Conservation (phyloP, 1,140 invertebrate species). For the Cydia strobilella region DNA sequence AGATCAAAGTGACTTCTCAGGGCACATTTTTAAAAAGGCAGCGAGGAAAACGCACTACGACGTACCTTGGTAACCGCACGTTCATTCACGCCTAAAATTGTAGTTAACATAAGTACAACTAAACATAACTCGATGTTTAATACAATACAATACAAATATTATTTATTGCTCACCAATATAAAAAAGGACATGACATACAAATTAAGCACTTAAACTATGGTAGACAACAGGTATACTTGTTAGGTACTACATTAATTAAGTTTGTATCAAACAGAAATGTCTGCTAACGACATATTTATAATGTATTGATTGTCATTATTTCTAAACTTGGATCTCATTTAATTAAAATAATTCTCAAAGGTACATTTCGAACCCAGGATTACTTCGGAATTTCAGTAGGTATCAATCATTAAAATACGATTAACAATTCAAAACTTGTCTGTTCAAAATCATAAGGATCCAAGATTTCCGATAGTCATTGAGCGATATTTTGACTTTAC, state of each 20-base stretch:
- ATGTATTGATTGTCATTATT: neutral
- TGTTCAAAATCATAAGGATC: conserved; percentile 9
- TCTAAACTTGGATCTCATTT: neutral
- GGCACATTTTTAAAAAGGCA: too few species aligned
- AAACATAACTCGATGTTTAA: too few species aligned
- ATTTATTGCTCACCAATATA: too few species aligned
- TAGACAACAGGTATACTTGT: too few species aligned
- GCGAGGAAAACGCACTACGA: too few species aligned
- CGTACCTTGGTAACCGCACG: too few species aligned
- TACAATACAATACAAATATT: too few species aligned
- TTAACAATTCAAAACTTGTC: conserved; percentile 9
- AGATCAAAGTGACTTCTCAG: too few species aligned
- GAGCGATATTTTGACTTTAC: neutral
- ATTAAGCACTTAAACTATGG: too few species aligned
- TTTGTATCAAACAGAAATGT: neutral
- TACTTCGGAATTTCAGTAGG: neutral
- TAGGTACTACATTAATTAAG: neutral
- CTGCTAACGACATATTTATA: neutral
- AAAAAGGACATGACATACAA: too few species aligned
- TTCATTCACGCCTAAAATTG: too few species aligned
- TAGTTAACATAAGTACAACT: too few species aligned
- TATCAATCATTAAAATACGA: conserved; percentile 2
- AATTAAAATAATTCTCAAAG: neutral
- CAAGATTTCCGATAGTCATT: neutral
- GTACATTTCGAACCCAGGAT: neutral